Evolutionary conservation across 2,888 invertebrate genomes (phyloP), one percentile per base, ranked within the genome.

Genomic region (Psylliodes chrysocephalus): DNA sequence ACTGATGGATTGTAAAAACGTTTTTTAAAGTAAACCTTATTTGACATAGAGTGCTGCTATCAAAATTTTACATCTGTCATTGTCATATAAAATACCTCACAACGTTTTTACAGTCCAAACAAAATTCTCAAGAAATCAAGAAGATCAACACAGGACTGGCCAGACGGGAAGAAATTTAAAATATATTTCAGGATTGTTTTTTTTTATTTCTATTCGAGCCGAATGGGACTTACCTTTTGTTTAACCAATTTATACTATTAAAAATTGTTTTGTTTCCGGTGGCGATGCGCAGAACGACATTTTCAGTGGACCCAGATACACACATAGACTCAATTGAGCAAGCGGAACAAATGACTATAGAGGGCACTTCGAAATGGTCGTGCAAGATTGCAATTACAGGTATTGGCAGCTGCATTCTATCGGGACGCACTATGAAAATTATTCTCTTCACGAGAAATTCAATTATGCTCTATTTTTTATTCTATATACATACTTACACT

Each of bases 351-450:
- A 92, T 94, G 88, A 96, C 97, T 86, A 94, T 97, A 85, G 96
- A 96, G 88, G 97, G 97, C 86, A 97, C 96, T 82, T 96, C 96
- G 85, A 96, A 97, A 89, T 97, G 97, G 97, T 96, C 96, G 86
- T 96, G 96, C 91, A 97, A 97, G 92, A 95, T 97, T 89, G 96
- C 96, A 86, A 96, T 97, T 84, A 97, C 96, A 95, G 96, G 96
- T 97, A 92, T 82, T 82, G 79, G 78, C 78, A 80, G 82, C 83
- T 83, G 82, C 83, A 83, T 83, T 83, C 83, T 83, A 83, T 82
- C 74, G 77, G 70, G 70, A 59, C 64, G 66, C 64, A 68, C 61
- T 63, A 44, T 63, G 28, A 38, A 60, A 60, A 49, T n/a, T 28
- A 30, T 49, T 49, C n/a, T 51, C n/a, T 49, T 7, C 28, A n/a